A percentile compares a stretch with the other conserved stretches of the same genome.
These are phyloP conservation scores for Caenorhabditis angaria DNA, from an alignment of 2,888 invertebrate genomes.

Conservation along the genomic window DNA sequence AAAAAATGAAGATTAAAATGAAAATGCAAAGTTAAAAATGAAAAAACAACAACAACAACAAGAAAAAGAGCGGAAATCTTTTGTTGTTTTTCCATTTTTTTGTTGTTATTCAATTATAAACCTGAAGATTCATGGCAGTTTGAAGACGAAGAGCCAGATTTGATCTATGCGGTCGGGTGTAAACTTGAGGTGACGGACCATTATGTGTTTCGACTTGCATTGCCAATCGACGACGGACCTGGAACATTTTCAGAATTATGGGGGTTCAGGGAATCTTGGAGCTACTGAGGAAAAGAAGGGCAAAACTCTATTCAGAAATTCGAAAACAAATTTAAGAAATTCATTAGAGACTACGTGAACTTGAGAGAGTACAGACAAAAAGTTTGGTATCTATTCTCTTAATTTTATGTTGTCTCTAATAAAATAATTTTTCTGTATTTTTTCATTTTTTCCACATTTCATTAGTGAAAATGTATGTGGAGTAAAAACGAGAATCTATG, in stretches of 20 bases:
- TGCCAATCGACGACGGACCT: slow-evolving; percentile 58
- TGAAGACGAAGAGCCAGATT: slow-evolving; percentile 65
- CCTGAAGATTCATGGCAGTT: slow-evolving; percentile 86
- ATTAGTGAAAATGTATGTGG: no score
- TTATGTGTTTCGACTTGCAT: slow-evolving; percentile 40
- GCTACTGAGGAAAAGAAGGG: no score
- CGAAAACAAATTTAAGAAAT: no score
- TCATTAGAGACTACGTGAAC: no score
- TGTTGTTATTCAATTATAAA: slow-evolving; percentile 71
- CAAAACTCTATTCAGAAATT: no score
- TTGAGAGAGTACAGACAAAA: no score
- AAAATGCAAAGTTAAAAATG: not conserved
- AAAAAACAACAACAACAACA: not conserved
- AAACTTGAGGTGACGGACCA: slow-evolving; percentile 48
- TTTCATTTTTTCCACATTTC: no score
- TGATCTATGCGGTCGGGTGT: slow-evolving; percentile 50
- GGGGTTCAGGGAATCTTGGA: no score
- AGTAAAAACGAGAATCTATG: not conserved
- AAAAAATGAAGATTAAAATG: not conserved
- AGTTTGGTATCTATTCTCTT: no score
- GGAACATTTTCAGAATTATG: no score
- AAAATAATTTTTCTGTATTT: no score
- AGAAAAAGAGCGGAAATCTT: not conserved
- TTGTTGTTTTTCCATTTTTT: slow-evolving; percentile 1
- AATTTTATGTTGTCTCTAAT: no score